Base-by-base conservation (phyloP, 2,797 vertebrate species). In the Phoeniculus purpureus region DNA sequence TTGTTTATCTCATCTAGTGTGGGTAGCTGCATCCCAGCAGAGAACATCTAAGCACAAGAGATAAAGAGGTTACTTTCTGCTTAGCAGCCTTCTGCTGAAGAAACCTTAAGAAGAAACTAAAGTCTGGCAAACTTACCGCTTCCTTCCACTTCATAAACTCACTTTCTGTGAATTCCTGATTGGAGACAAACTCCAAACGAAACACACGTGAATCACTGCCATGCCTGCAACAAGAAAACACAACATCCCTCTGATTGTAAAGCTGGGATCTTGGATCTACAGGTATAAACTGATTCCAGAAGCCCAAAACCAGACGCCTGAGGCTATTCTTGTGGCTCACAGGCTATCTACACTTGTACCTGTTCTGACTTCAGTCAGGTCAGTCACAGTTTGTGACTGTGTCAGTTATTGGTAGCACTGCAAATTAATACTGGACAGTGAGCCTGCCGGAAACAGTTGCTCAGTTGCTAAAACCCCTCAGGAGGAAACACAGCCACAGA, bases 71-170 rank as follows among this genome's bases (percentile, higher is more conserved):
- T 66, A 88, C 37, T 79, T 79, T 66, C n/a, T 16, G 50, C 16
- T 43, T 45, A 77, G 15, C 18, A 79, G 21, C 45, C 40, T 45
- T 82, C 26, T 43, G 43, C 43, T 43, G 50, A 25, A 66, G 71
- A 93, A 88, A 50, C 27, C 34, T 93, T 56, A 66, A 27, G 58
- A 89, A 71, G 76, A 76, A 77, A 85, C 20, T 61, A 5, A 75
- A 82, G 40, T 65, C 48, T 61, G 56, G 31, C 32, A 55, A 75
- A 98, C 99, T 98, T 95, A 99, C 99, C 48, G 99, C 99, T 95
- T 99, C 99, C 96, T 99, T 99, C 99, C 99, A 99, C 96, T 99
- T 99, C 98, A 99, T 99, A 93, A 99, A 99, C 95, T 99, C 99
- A 19, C 97, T 99, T 96, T 99, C 99, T 87, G 99, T 99, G 88